A percentile compares a stretch with the other conserved stretches of the same genome.
phyloP scores from a whole-genome alignment of 1,140 invertebrate species.

The Mactra quadrangularis region DNA sequence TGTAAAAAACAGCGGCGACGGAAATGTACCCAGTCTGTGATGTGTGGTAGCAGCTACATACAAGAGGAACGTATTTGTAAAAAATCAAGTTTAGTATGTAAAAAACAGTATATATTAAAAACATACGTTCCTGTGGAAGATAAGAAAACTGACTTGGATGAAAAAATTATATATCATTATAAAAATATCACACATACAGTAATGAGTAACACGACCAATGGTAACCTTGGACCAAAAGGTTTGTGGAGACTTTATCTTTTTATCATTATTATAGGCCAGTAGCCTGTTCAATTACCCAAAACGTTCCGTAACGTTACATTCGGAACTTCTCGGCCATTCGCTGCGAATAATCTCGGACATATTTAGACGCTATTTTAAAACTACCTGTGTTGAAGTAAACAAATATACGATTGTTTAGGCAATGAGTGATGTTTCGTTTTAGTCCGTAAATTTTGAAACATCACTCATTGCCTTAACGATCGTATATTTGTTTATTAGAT shows the following conservation, averaged over 20 bases:
- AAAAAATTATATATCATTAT: not conserved
- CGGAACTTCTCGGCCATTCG: too few species aligned
- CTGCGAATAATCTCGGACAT: too few species aligned
- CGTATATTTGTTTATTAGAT: too few species aligned
- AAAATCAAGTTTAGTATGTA: constrained; percentile 4
- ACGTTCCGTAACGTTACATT: too few species aligned
- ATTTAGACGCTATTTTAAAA: too few species aligned
- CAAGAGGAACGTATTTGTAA: constrained; percentile 46
- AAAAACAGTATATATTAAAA: constrained; percentile 41
- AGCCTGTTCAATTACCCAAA: too few species aligned
- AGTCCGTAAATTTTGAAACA: too few species aligned
- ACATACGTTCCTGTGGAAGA: not conserved
- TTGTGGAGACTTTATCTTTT: not conserved
- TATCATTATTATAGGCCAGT: too few species aligned
- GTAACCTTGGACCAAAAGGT: constrained; percentile 23
- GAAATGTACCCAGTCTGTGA: constrained; percentile 25
- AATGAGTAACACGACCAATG: constrained; percentile 29
- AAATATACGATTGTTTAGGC: too few species aligned
- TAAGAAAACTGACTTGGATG: not conserved
- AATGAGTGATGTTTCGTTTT: too few species aligned
- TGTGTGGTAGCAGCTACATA: constrained; percentile 44
- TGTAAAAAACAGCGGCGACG: constrained; percentile 39
- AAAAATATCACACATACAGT: constrained; percentile 28
- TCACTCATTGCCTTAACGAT: too few species aligned
- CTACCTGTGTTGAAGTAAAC: too few species aligned